phyloP scores from a whole-genome alignment of 2,888 invertebrate species.

The Sarcophaga variegata region DNA sequence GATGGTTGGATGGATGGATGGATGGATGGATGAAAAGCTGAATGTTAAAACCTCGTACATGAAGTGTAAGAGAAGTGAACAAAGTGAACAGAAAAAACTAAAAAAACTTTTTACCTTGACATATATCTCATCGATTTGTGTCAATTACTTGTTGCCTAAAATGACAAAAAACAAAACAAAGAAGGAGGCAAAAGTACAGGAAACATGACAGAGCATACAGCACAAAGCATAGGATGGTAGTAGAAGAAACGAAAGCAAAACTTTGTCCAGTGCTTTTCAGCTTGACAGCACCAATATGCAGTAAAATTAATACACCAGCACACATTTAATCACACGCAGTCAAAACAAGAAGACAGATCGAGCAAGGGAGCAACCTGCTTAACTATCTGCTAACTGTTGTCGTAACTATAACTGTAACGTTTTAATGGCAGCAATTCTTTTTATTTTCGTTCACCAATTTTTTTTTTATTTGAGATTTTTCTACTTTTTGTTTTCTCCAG shows the following conservation, averaged over 20 bases:
- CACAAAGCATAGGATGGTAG: background rate
- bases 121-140: slow-evolving; percentile 80
- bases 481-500: slow-evolving; percentile 59
- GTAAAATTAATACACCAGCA: slow-evolving; percentile 11
- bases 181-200: background rate
- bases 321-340: background rate
- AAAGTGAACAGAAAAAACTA: slow-evolving; percentile 4
- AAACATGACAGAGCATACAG: slow-evolving; percentile 32
- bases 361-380: slow-evolving; percentile 57
- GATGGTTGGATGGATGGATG: too few species aligned
- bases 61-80: slow-evolving; percentile 1
- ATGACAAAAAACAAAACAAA: slow-evolving; percentile 64
- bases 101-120: slow-evolving; percentile 75
- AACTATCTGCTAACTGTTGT: slow-evolving; percentile 64
- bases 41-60: background rate
- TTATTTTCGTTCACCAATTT: slow-evolving; percentile 65
- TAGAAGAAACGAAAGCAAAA: slow-evolving; percentile 47
- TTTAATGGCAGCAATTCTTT: slow-evolving; percentile 59
- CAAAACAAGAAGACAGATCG: slow-evolving; percentile 12
- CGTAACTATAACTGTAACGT: slow-evolving; percentile 48
- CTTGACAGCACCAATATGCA: slow-evolving; percentile 50
- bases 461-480: slow-evolving; percentile 36
- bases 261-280: slow-evolving; percentile 58
- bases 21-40: slow-evolving; percentile 1
- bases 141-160: slow-evolving; percentile 77